A percentile compares a stretch with the other conserved stretches of the same genome.
phyloP scores from a whole-genome alignment of 1,140 invertebrate genomes.

The Ylistrum balloti region DNA sequence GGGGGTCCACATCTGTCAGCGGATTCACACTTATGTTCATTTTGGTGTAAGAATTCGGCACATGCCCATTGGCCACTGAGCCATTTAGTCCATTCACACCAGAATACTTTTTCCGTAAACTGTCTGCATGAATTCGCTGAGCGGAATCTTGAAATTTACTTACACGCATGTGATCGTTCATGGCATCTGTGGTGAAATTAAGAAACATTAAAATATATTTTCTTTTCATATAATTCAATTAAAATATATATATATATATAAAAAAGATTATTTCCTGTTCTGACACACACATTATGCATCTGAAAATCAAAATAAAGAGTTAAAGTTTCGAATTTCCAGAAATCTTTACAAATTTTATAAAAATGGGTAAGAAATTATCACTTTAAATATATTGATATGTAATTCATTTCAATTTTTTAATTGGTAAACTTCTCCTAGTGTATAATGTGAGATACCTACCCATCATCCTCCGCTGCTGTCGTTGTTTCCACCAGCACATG shows the following conservation, averaged over 20 bases:
- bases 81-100: constrained; percentile 71
- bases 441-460: constrained; percentile 67
- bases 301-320: too few species aligned
- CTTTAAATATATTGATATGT: too few species aligned
- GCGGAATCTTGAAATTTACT: constrained; percentile 79
- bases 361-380: too few species aligned
- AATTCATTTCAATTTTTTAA: too few species aligned
- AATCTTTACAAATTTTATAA: too few species aligned
- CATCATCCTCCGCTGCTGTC: constrained; percentile 78
- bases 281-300: too few species aligned
- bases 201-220: constrained; percentile 6
- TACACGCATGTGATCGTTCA: constrained; percentile 68
- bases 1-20: constrained; percentile 69
- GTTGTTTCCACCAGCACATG: constrained; percentile 82
- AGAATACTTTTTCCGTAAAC: constrained; percentile 74
- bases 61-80: constrained; percentile 70
- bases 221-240: too few species aligned
- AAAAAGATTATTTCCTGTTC: too few species aligned
- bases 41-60: constrained; percentile 70
- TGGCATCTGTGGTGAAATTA: constrained; percentile 66
- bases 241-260: too few species aligned
- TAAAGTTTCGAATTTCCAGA: too few species aligned
- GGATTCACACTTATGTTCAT: constrained; percentile 80
- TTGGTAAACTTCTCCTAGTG: too few species aligned
- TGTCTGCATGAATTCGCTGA: constrained; percentile 77